Conservation (phyloP, 2,113 vertebrate genomes). For the Petaurus breviceps region DNA sequence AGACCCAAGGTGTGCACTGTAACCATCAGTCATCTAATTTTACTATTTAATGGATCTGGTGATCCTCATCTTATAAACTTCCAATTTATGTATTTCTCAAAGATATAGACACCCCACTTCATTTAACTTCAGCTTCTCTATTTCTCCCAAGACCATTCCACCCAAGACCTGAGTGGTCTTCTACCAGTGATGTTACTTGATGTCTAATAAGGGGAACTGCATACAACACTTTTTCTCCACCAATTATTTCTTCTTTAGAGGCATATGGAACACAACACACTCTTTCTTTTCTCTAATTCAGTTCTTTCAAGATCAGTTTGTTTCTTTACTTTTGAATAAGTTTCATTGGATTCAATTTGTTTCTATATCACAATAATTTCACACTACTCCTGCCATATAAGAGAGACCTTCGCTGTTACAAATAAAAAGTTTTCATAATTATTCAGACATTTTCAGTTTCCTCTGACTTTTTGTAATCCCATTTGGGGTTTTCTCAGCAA, state of each 20-base stretch:
- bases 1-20: neutral
- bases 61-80: neutral
- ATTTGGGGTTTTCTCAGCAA: neutral
- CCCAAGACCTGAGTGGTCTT: neutral
- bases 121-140: neutral
- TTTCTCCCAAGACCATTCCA: neutral
- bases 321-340: neutral
- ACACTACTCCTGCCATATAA: neutral
- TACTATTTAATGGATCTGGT: neutral
- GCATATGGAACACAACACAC: neutral
- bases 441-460: neutral
- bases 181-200: neutral
- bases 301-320: neutral
- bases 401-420: neutral
- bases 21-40: neutral
- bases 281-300: neutral
- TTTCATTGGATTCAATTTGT: neutral
- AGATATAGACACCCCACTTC: neutral
- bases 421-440: neutral
- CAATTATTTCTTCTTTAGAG: too few relatives aligned
- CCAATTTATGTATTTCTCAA: neutral
- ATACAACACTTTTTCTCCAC: neutral
- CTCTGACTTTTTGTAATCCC: neutral
- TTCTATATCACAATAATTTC: neutral
- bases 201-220: neutral